Conservation (phyloP, 1,140 invertebrate genomes). For the Drosophila saltans region DNA sequence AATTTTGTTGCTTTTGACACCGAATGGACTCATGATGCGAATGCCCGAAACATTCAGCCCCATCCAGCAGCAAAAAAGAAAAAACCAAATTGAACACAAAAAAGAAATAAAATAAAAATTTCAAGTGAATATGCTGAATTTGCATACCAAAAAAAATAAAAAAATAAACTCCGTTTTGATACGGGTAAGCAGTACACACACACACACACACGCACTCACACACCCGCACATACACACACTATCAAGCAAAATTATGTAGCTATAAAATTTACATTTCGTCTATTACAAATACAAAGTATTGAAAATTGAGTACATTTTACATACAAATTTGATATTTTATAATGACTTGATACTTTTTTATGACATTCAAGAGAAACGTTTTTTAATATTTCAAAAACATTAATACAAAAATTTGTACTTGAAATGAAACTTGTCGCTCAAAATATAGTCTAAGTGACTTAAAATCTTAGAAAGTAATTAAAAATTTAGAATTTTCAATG, state of each 20-base stretch:
- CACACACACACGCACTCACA: background rate
- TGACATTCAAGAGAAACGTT: no score
- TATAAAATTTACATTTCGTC: background rate
- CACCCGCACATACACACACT: background rate
- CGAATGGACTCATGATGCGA: slow-evolving; percentile 61
- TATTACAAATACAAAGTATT: no score
- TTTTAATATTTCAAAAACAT: no score
- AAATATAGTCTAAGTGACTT: no score
- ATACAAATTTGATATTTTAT: no score
- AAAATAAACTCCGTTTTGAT: background rate
- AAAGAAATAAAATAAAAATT: slow-evolving; percentile 28
- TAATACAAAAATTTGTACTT: no score
- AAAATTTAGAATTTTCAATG: no score
- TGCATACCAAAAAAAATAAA: slow-evolving; percentile 42
- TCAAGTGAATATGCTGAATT: slow-evolving; percentile 57
- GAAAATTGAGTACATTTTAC: no score
- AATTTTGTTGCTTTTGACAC: slow-evolving; percentile 81
- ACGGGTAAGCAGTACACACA: background rate
- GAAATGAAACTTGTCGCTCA: no score
- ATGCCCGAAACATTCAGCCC: slow-evolving; percentile 34
- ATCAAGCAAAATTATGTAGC: slow-evolving; percentile 11
- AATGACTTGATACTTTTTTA: no score
- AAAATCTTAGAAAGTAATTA: no score
- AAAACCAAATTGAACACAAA: slow-evolving; percentile 27
- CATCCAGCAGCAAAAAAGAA: slow-evolving; percentile 2